These are phyloP conservation scores for Chitala chitala DNA, from an alignment of 2,113 vertebrate genomes.

Conservation along the genomic window DNA sequence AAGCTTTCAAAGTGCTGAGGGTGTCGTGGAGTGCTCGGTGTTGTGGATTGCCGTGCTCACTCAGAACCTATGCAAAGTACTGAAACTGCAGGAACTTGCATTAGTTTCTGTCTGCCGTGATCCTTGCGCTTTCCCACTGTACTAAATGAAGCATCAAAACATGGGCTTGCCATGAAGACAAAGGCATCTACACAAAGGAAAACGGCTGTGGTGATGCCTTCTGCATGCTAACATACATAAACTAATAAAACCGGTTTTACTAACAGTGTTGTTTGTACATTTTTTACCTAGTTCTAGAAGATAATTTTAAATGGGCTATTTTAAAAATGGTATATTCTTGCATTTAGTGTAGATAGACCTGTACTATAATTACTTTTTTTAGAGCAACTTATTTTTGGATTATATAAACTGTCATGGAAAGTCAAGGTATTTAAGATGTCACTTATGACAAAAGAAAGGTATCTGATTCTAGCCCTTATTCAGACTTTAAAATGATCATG, in stretches of 20 bases:
- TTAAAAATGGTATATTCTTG: background rate
- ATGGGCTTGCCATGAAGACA: background rate
- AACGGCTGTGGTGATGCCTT: conserved; percentile 14
- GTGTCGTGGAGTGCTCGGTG: background rate
- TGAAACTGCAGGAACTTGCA: background rate
- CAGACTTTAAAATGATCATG: too few species aligned
- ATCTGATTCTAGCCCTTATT: too few species aligned
- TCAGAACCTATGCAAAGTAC: conserved; percentile 41
- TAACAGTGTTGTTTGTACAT: background rate
- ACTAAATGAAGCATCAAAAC: conserved; percentile 1
- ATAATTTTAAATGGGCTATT: background rate
- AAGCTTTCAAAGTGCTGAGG: conserved; percentile 1
- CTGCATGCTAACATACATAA: conserved; percentile 19
- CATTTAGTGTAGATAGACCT: too few species aligned
- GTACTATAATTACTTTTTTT: too few species aligned
- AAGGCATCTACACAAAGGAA: background rate
- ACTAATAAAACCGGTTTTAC: conserved; percentile 18
- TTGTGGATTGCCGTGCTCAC: conserved; percentile 13
- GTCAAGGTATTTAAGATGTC: background rate
- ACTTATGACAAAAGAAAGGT: too few species aligned
- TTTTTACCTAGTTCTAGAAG: background rate
- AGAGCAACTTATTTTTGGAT: background rate
- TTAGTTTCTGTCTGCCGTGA: background rate
- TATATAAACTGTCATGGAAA: background rate
- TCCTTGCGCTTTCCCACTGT: background rate